Percentiles rank a stretch among this genome's conserved stretches.
phyloP scores from a whole-genome alignment of 2,797 vertebrate genomes.

The Sparidentex hasta region DNA sequence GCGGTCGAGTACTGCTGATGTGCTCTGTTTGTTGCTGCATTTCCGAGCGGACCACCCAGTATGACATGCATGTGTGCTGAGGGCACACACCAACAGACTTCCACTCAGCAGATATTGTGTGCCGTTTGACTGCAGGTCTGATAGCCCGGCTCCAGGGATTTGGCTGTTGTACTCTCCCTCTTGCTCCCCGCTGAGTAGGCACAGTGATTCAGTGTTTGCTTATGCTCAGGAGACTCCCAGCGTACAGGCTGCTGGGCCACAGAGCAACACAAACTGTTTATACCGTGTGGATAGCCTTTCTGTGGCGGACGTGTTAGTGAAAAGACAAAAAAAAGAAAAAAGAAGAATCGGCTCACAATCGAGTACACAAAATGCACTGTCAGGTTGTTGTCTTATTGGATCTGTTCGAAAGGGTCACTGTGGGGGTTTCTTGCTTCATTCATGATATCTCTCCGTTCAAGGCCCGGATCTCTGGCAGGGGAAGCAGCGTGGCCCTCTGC shows the following conservation, averaged over 20 bases:
- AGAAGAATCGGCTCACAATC: conserved; percentile 16
- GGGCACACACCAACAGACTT: conserved; percentile 25
- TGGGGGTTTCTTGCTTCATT: conserved; percentile 31
- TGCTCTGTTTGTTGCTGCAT: not conserved
- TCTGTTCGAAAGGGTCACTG: conserved; percentile 47
- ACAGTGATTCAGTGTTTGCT: conserved; percentile 55
- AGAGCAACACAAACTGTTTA: conserved; percentile 46
- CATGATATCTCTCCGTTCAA: conserved; percentile 50
- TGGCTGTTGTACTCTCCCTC: conserved; percentile 35
- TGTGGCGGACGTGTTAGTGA: not conserved
- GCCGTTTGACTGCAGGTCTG: conserved; percentile 40
- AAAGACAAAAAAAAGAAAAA: conserved; percentile 18
- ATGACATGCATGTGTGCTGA: conserved; percentile 7
- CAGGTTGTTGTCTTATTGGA: conserved; percentile 39
- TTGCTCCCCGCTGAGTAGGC: conserved; percentile 48
- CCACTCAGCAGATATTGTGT: conserved; percentile 32
- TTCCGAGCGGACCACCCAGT: not conserved
- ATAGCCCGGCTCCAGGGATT: conserved; percentile 56
- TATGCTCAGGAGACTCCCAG: conserved; percentile 48
- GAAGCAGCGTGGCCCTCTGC: conserved; percentile 40
- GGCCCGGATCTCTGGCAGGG: conserved; percentile 55
- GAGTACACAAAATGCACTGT: conserved; percentile 11
- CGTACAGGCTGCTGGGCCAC: conserved; percentile 32
- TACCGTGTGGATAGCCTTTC: conserved; percentile 7
- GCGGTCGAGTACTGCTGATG: not conserved